Conservation (phyloP, 2,888 invertebrate genomes). For the Ophion obscuratus region DNA sequence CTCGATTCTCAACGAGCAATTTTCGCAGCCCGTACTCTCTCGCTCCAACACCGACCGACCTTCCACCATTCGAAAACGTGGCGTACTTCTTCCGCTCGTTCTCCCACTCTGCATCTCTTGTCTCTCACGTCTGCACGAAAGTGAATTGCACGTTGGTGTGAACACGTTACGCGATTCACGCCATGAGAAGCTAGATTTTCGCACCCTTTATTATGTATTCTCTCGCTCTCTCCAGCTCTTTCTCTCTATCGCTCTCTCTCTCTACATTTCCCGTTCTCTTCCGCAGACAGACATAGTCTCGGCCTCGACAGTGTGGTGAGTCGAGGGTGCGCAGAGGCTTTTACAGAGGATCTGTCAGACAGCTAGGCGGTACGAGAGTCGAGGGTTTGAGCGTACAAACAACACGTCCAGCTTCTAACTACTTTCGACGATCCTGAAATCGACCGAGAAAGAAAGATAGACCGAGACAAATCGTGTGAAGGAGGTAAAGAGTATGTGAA, state of each 20-base stretch:
- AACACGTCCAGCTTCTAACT: slow-evolving; percentile 68
- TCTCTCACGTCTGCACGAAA: slow-evolving; percentile 62
- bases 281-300: slow-evolving; percentile 6
- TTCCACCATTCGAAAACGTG: slow-evolving; percentile 41
- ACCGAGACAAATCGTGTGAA: slow-evolving; percentile 47
- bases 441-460: slow-evolving; percentile 55
- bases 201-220: slow-evolving; percentile 48
- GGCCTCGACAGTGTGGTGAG: slow-evolving; percentile 57
- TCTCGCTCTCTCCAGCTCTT: not conserved
- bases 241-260: slow-evolving; percentile 23
- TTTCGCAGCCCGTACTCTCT: slow-evolving; percentile 49
- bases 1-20: slow-evolving; percentile 61
- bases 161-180: slow-evolving; percentile 69
- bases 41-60: slow-evolving; percentile 40
- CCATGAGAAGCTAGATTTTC: slow-evolving; percentile 69
- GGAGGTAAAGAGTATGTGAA: slow-evolving; percentile 43
- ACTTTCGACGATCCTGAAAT: slow-evolving; percentile 65
- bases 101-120: slow-evolving; percentile 61
- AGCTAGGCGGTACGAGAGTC: slow-evolving; percentile 44
- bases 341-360: slow-evolving; percentile 42
- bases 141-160: slow-evolving; percentile 66
- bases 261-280: slow-evolving; percentile 1
- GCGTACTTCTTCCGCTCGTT: slow-evolving; percentile 59
- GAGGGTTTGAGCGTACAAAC: slow-evolving; percentile 65
- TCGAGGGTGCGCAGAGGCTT: slow-evolving; percentile 47